Evolutionary conservation across 2,888 invertebrate genomes (phyloP).

Genomic region (Eupithecia insigniata): DNA sequence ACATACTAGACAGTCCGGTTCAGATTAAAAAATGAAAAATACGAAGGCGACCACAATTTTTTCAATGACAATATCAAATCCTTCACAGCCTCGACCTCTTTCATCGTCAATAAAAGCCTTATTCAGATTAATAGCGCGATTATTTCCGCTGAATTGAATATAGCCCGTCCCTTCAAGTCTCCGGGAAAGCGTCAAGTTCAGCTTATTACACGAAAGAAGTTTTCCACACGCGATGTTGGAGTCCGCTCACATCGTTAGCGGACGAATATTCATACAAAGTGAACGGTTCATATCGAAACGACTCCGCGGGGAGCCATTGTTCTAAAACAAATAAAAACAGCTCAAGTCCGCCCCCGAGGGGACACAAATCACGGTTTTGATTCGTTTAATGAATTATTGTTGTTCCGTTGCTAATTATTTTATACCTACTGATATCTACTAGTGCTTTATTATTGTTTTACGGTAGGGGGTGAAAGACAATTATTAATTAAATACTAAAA

Average conservation of each 20-base stretch:
- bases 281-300: conserved; percentile 26
- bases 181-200: neutral
- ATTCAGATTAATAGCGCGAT: neutral
- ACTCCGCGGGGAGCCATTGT: conserved; percentile 28
- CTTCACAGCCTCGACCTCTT: neutral
- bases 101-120: neutral
- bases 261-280: conserved; percentile 26
- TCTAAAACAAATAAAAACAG: conserved; percentile 39
- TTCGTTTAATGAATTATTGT: conserved; percentile 32
- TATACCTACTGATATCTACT: too few relatives aligned
- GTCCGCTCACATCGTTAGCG: conserved; percentile 15
- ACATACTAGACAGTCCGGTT: neutral
- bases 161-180: neutral
- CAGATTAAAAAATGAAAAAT: neutral
- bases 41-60: neutral
- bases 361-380: conserved; percentile 26
- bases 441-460: neutral
- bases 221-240: neutral
- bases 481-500: neutral
- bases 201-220: neutral
- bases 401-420: conserved; percentile 14
- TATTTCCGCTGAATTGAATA: neutral
- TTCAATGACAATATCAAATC: neutral
- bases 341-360: conserved; percentile 23
- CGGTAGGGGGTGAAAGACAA: neutral